Base-by-base conservation (phyloP, 2,888 invertebrate species). In the Thalpophila matura region DNA sequence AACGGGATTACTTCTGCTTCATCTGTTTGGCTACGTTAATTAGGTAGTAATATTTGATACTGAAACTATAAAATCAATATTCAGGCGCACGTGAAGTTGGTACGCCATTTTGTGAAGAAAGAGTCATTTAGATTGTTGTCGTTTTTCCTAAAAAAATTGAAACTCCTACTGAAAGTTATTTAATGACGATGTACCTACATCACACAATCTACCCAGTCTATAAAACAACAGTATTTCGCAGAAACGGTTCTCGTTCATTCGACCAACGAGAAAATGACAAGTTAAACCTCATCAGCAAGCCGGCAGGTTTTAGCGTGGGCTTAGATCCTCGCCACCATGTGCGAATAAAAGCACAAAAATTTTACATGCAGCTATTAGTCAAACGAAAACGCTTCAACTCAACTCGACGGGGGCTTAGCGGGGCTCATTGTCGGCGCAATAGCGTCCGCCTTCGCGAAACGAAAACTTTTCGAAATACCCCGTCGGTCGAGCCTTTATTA, bases 391-490 rank as follows among this genome's bases (percentile, higher is more conserved):
- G 86, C 80, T 87, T 80, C 83, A 86, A 86, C 82, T 83, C 79
- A 65, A 74, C 84, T 86, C 84, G 81, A 81, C 83, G 77, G 75
- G 79, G 85, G 89, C 88, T 90, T 88, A 89, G 84, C 84, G 38
- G 74, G 75, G 84, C 89, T 90, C 91, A 90, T 89, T 90, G 92
- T 89, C 89, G 90, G 85, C 85, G 88, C 87, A 86, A 89, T 89
- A 86, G 86, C 88, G 83, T 85, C 83, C 87, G 90, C 93, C 90
- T 94, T 93, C 87, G 86, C 90, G 91, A 90, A 90, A 92, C 91
- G 91, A 90, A 93, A 95, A 94, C 91, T 94, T 93, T 94, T 91
- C 89, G 79, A 90, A 94, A 91, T 87, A 88, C 90, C 89, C 89
- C 86, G 87, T 85, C 88, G 85, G 85, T 82, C 84, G 83, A 80